phyloP scores from a whole-genome alignment of 2,888 invertebrate species.

The Caenorhabditis becei region DNA sequence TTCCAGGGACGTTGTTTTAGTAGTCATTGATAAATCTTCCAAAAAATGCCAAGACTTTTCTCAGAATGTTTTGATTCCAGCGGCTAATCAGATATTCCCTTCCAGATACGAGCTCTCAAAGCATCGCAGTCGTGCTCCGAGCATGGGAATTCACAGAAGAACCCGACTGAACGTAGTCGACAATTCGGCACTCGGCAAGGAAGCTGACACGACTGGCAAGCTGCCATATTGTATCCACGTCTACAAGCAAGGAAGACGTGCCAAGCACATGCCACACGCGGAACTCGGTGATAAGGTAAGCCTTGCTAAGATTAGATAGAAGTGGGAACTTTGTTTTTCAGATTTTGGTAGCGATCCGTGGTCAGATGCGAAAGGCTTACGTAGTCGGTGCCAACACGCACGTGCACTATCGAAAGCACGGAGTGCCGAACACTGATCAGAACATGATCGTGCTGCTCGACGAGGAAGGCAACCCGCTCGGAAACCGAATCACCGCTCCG shows the following conservation, averaged over 20 bases:
- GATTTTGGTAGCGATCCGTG: constrained; percentile 80
- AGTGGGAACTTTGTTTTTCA: constrained; percentile 39
- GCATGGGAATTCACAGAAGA: constrained; percentile 77
- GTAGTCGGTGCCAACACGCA: constrained; percentile 81
- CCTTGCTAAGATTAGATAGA: too few relatives aligned
- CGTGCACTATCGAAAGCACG: constrained; percentile 75
- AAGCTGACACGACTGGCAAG: constrained; percentile 86
- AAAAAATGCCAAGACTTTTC: not conserved
- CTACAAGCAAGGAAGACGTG: constrained; percentile 87
- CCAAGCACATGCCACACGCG: constrained; percentile 80
- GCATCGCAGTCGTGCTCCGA: constrained; percentile 79
- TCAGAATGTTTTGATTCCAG: not conserved
- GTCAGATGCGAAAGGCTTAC: constrained; percentile 80
- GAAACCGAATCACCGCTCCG: constrained; percentile 95
- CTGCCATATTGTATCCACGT: constrained; percentile 95
- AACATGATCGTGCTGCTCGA: constrained; percentile 91
- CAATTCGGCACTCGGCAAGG: constrained; percentile 95
- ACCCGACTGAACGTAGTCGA: constrained; percentile 87
- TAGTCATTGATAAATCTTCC: too few relatives aligned
- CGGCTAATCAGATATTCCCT: not conserved
- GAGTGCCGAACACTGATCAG: constrained; percentile 80
- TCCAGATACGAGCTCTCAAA: constrained; percentile 77
- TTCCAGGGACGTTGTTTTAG: too few relatives aligned
- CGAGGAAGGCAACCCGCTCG: constrained; percentile 89
- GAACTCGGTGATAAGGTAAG: constrained; percentile 79